phyloP scores from a whole-genome alignment of 2,888 invertebrate species.

The Apamea crenata region DNA sequence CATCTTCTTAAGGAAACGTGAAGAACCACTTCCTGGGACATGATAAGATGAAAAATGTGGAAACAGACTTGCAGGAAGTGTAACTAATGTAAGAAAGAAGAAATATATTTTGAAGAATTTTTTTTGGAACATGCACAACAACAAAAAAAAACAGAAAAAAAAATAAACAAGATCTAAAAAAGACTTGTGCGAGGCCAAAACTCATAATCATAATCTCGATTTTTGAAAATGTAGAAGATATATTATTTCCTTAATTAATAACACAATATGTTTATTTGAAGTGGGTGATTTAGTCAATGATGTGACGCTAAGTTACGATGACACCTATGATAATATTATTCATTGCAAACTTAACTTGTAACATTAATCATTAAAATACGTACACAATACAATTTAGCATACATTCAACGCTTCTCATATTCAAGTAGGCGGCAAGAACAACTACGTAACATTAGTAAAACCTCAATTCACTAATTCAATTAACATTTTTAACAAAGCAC shows the following conservation, averaged over 20 bases:
- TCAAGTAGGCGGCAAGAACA: conserved; percentile 69
- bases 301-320: conserved; percentile 47
- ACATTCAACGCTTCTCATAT: conserved; percentile 28
- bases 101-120: too few species aligned
- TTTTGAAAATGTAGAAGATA: not conserved
- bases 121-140: not conserved
- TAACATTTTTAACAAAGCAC: conserved; percentile 78
- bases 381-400: conserved; percentile 48
- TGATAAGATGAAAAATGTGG: not conserved
- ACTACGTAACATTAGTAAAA: conserved; percentile 60
- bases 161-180: not conserved
- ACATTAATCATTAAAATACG: conserved; percentile 44
- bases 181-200: not conserved
- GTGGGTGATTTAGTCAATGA: conserved; percentile 43
- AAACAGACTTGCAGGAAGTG: not conserved
- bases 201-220: not conserved
- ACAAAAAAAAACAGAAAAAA: too few species aligned
- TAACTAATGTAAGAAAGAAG: not conserved
- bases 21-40: not conserved
- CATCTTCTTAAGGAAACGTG: not conserved
- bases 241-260: conserved; percentile 1
- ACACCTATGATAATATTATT: conserved; percentile 47
- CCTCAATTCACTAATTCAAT: conserved; percentile 78
- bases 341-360: conserved; percentile 45
- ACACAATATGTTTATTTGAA: conserved; percentile 10